These are phyloP conservation scores for Pterocles gutturalis DNA, from an alignment of 2,113 vertebrate genomes.

Conservation along the genomic window DNA sequence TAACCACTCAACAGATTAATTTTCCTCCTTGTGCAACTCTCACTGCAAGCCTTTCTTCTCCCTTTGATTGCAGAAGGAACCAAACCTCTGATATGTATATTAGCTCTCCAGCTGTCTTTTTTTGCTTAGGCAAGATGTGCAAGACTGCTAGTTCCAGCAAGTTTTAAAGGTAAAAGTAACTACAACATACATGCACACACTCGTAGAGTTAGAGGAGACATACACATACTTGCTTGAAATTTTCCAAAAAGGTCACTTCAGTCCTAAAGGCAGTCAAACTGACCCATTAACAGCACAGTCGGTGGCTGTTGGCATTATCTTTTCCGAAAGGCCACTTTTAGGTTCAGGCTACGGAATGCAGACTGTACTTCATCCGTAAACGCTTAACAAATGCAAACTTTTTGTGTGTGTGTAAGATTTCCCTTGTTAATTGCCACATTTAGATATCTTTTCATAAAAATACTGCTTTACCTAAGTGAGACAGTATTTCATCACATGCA, in stretches of 20 bases:
- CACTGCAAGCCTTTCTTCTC: background rate
- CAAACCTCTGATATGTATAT: background rate
- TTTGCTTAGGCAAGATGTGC: background rate
- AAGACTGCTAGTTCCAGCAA: background rate
- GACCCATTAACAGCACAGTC: background rate
- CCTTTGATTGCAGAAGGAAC: background rate
- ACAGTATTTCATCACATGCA: background rate
- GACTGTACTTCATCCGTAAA: background rate
- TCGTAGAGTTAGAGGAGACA: background rate
- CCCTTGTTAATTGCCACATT: background rate
- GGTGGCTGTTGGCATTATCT: slow-evolving; percentile 4
- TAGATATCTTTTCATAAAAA: background rate
- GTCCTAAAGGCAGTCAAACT: slow-evolving; percentile 43
- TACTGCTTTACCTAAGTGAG: background rate
- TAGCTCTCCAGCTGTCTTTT: background rate
- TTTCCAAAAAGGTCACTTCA: slow-evolving; percentile 32
- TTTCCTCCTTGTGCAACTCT: background rate
- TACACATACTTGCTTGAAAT: background rate
- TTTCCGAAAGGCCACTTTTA: slow-evolving; percentile 30
- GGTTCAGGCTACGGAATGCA: slow-evolving; percentile 2
- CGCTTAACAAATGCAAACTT: background rate
- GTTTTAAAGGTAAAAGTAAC: slow-evolving; percentile 1
- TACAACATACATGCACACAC: background rate
- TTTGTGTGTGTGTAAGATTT: background rate
- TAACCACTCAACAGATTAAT: slow-evolving; percentile 1